These are phyloP conservation scores for Leptonema lineaticorne DNA, from an alignment of 1,140 invertebrate species.

Conservation along the genomic window DNA sequence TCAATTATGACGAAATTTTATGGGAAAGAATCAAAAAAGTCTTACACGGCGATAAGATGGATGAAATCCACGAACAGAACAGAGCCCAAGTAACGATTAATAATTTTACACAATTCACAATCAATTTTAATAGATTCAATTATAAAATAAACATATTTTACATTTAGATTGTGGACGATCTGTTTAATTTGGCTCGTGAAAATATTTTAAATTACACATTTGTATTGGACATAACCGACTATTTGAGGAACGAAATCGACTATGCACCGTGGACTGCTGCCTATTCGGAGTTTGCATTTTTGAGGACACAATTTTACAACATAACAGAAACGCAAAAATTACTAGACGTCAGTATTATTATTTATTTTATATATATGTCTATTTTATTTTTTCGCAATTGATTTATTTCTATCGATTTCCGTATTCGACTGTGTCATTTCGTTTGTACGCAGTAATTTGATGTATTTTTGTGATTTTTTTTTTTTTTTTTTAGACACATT, in stretches of 20 bases:
- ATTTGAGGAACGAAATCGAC: conserved; percentile 63
- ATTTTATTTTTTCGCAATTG: neutral
- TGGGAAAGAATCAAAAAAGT: neutral
- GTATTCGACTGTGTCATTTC: neutral
- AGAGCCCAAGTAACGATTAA: conserved; percentile 4
- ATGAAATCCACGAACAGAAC: neutral
- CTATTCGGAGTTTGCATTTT: conserved; percentile 56
- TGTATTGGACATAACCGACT: conserved; percentile 61
- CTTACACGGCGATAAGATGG: neutral
- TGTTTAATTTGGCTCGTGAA: conserved; percentile 59
- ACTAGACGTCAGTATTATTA: neutral
- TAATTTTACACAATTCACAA: conserved; percentile 6
- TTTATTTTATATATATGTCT: neutral
- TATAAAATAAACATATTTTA: conserved; percentile 8
- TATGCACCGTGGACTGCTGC: conserved; percentile 71
- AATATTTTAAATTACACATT: conserved; percentile 52
- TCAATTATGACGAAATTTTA: neutral
- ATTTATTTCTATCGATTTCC: neutral
- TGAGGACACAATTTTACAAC: conserved; percentile 43
- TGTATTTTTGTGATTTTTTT: too few species aligned
- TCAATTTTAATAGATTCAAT: neutral
- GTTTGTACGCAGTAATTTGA: neutral
- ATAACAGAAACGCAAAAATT: neutral
- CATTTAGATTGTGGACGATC: conserved; percentile 56
- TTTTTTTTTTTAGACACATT: conserved; percentile 52